These are phyloP conservation scores for Xanthia icteritia DNA, from an alignment of 2,888 invertebrate genomes.

Conservation along the genomic window DNA sequence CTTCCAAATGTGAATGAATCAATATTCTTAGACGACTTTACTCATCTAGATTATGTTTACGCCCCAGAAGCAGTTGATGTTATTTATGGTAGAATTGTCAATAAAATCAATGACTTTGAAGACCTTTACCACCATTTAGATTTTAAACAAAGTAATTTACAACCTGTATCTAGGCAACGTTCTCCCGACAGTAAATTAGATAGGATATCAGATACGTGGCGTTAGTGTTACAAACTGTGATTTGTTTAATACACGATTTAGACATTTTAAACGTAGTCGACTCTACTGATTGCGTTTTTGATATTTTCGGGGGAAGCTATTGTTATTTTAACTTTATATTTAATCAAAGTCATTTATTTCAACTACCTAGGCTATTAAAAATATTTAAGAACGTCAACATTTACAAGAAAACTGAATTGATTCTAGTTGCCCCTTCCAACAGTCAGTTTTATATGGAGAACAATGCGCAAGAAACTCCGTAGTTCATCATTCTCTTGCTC, in stretches of 20 bases:
- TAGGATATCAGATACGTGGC: background rate
- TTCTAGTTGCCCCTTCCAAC: too few species aligned
- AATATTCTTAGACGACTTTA: constrained; percentile 89
- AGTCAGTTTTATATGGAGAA: too few species aligned
- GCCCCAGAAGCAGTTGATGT: constrained; percentile 89
- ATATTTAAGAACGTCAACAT: too few species aligned
- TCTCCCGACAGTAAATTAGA: background rate
- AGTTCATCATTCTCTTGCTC: too few species aligned
- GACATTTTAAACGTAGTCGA: background rate
- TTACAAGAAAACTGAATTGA: too few species aligned
- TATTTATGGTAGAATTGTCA: constrained; percentile 87
- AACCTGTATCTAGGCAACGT: background rate
- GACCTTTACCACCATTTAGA: background rate
- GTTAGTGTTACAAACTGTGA: background rate
- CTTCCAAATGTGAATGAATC: constrained; percentile 88
- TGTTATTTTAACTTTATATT: too few species aligned
- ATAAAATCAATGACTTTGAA: constrained; percentile 38
- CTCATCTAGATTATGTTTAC: constrained; percentile 92
- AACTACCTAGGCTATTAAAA: too few species aligned
- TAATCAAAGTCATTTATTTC: too few species aligned
- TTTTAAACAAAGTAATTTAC: background rate
- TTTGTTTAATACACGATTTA: background rate
- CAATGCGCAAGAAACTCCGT: too few species aligned
- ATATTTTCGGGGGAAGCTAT: background rate
- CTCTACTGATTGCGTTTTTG: background rate